A percentile compares a stretch with the other conserved stretches of the same genome.
Conservation (phyloP, 2,888 invertebrate species). For the Nineta flava region DNA sequence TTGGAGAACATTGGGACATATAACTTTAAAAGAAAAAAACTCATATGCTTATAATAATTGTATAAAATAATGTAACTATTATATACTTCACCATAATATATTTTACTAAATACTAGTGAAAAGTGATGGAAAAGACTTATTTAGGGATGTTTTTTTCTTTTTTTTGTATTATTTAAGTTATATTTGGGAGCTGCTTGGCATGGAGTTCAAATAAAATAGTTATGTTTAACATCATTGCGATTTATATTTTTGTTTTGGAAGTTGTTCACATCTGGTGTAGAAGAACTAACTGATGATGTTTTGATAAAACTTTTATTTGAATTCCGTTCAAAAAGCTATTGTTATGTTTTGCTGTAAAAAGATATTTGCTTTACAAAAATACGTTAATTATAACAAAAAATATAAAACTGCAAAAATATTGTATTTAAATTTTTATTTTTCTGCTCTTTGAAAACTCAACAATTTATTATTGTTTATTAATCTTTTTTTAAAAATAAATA, state of each 20-base stretch:
- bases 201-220: neutral
- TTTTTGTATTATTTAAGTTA: neutral
- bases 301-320: neutral
- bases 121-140: neutral
- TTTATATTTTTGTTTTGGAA: neutral
- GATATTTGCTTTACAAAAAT: neutral
- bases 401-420: neutral
- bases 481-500: too few relatives aligned
- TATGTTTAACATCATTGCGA: neutral
- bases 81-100: neutral
- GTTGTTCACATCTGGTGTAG: too few relatives aligned
- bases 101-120: neutral
- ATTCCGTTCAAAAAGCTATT: neutral
- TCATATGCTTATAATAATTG: neutral
- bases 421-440: too few relatives aligned
- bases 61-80: neutral
- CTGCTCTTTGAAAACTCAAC: too few relatives aligned
- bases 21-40: neutral
- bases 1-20: neutral
- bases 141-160: neutral
- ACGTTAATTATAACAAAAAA: constrained; percentile 3
- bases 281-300: neutral
- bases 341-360: constrained; percentile 4
- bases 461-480: too few relatives aligned
- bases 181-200: neutral